Base-by-base conservation (phyloP, 2,797 vertebrate genomes). In the Lepus oiostolus region DNA sequence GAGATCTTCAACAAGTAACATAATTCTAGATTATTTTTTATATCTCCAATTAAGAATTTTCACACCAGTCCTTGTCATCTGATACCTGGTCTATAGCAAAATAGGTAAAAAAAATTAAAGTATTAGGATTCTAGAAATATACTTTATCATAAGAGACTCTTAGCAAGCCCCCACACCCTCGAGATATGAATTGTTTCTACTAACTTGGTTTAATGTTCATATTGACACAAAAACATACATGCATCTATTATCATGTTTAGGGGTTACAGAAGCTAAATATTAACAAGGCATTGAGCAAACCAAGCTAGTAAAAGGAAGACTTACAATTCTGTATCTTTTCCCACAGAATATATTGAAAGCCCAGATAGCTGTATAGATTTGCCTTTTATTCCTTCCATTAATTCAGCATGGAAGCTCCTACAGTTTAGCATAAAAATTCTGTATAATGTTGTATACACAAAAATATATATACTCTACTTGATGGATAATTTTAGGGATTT, bases 351-450 rank as follows among this genome's bases (percentile, higher is more conserved):
- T 85, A 90, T 90, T 93, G 63, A 85, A 72, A 28, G 47, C 42
- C 47, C 26, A 75, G 32, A 88, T 63, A 85, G 68, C 22, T 79
- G 2, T 1, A 7, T 14, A 86, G 62, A 68, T 90, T 95, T 92
- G 74, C 21, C 42, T 95, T 62, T 90, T 87, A 75, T 93, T 90
- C 30, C 13, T 88, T 88, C 30, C 72, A 54, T 93, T 85, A 97
- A 90, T 94, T 72, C 42, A 76, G 22, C 7, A 2, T 72, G 50
- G 83, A 76, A 88, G 21, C 90, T 68, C 32, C 26, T 54, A 88
- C 5, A n/a, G 84, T 80, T 92, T 84, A 84, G 60, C n/a, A 47
- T 90, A 92, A 94, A 93, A 80, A 94, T 86, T 85, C 30, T 96
- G 32, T 75, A 88, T 83, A 70, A 75, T 88, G 35, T 86, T 91